Evolutionary conservation across 2,888 invertebrate species (phyloP).

Genomic region (Philereme transversata): DNA sequence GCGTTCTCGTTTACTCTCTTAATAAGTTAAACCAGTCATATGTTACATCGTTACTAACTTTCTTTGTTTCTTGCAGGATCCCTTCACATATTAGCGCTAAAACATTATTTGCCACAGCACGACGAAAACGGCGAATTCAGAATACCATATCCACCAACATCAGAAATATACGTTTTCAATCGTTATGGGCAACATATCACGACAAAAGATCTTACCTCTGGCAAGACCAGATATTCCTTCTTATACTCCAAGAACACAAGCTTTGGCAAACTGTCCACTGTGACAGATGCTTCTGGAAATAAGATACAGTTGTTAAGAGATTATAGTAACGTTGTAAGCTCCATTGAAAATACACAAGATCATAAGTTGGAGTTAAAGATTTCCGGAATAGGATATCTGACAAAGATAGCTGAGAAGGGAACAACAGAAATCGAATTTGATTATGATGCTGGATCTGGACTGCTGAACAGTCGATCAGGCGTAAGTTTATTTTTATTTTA

Average conservation of each 20-base stretch:
- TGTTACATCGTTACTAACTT: constrained; percentile 31
- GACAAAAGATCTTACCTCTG: constrained; percentile 97
- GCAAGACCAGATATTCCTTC: constrained; percentile 96
- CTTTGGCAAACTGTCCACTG: constrained; percentile 96
- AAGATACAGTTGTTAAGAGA: constrained; percentile 96
- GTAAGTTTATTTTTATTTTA: constrained; percentile 72
- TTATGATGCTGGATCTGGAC: constrained; percentile 94
- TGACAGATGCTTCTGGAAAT: constrained; percentile 96
- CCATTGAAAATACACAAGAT: constrained; percentile 97
- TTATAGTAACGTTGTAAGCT: constrained; percentile 95
- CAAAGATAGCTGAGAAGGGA: constrained; percentile 94
- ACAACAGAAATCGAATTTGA: constrained; percentile 94
- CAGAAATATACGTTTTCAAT: constrained; percentile 97
- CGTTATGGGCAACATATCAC: constrained; percentile 98
- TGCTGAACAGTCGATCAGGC: constrained; percentile 93
- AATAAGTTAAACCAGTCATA: not conserved
- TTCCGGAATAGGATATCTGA: constrained; percentile 95
- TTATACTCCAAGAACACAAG: constrained; percentile 98
- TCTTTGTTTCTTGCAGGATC: constrained; percentile 80
- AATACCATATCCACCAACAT: constrained; percentile 96
- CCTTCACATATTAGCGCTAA: constrained; percentile 91
- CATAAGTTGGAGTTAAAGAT: constrained; percentile 96
- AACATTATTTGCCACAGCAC: constrained; percentile 93
- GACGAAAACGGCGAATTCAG: constrained; percentile 96
- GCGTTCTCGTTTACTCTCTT: too few species aligned